Conservation (phyloP, 2,888 invertebrate species). For the Drosophila algonquin region DNA sequence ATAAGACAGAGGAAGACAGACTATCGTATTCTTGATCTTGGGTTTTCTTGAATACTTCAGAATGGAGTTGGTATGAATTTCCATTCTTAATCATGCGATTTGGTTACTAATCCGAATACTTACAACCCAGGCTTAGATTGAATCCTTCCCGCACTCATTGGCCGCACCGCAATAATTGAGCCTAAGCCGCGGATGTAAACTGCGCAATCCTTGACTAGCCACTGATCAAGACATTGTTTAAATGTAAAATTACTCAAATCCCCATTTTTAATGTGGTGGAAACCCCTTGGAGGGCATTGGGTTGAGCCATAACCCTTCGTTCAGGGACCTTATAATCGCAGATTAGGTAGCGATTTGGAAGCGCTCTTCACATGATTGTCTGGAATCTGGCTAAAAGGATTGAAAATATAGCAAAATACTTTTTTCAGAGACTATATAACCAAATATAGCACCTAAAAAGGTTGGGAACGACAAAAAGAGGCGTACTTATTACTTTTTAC, state of each 20-base stretch:
- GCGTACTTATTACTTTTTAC: not conserved
- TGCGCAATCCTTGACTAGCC: conserved; percentile 20
- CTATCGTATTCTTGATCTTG: not conserved
- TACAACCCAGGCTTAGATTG: not conserved
- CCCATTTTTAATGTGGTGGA: conserved; percentile 57
- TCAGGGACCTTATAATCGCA: conserved; percentile 46
- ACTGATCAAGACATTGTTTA: not conserved
- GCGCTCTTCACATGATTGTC: conserved; percentile 1
- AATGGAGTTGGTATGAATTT: conserved; percentile 1
- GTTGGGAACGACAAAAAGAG: not conserved
- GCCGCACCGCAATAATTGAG: no score
- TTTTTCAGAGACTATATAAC: not conserved
- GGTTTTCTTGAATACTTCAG: not conserved
- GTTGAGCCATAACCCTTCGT: conserved; percentile 47
- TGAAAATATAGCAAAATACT: not conserved
- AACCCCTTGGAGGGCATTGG: conserved; percentile 32
- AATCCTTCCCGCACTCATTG: no score
- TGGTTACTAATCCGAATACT: conserved; percentile 25
- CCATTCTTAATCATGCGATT: conserved; percentile 11
- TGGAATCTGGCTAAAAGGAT: not conserved
- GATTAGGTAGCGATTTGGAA: not conserved
- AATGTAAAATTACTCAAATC: conserved; percentile 50
- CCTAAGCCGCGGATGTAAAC: conserved; percentile 32
- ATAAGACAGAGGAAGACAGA: conserved; percentile 15
- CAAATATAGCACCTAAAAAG: not conserved